A percentile compares a stretch with the other conserved stretches of the same genome.
Evolutionary conservation across 2,113 vertebrate species (phyloP).

Genomic region (Pterocles orientalis): DNA sequence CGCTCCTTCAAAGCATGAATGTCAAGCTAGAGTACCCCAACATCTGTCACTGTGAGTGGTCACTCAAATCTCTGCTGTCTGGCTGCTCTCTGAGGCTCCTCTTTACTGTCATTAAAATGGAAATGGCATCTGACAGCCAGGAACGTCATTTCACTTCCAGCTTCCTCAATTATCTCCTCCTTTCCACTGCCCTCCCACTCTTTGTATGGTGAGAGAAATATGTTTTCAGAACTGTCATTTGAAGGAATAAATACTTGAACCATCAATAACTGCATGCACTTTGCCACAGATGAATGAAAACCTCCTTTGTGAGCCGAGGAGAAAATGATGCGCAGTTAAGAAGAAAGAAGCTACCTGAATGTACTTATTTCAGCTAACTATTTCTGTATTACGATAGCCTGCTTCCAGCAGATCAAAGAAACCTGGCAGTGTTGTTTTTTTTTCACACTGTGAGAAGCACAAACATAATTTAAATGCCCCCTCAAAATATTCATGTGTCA

Average conservation of each 20-base stretch:
- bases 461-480: constrained; percentile 72
- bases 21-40: background rate
- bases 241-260: constrained; percentile 57
- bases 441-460: constrained; percentile 43
- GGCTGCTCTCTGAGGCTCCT: background rate
- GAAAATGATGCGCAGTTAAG: background rate
- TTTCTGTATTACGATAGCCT: constrained; percentile 55
- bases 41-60: background rate
- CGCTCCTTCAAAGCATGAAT: background rate
- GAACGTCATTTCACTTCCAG: background rate
- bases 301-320: constrained; percentile 4
- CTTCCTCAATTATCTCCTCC: constrained; percentile 15
- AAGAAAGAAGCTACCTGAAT: constrained; percentile 55
- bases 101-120: constrained; percentile 10
- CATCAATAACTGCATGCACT: constrained; percentile 46
- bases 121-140: background rate
- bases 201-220: constrained; percentile 23
- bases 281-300: constrained; percentile 43
- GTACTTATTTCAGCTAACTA: constrained; percentile 57
- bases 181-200: background rate
- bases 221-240: constrained; percentile 41
- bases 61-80: background rate
- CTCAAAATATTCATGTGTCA: constrained; percentile 52
- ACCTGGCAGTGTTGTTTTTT: constrained; percentile 38
- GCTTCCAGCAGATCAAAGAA: constrained; percentile 71